Evolutionary conservation across 2,888 invertebrate genomes (phyloP), one percentile per base, ranked within the genome.

Genomic region (Pegoplata infirma): DNA sequence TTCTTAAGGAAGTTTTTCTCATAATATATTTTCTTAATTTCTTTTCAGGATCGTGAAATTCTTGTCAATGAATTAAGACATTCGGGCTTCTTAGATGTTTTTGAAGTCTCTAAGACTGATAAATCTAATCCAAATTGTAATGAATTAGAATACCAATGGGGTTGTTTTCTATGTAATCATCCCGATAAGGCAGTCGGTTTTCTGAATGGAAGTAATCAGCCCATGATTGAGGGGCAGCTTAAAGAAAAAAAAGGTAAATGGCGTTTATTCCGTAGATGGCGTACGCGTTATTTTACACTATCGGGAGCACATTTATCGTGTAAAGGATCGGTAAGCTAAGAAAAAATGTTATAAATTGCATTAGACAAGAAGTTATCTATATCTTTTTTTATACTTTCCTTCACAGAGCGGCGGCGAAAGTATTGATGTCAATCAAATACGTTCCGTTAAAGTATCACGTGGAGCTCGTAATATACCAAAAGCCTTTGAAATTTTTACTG

Each of bases 401-500:
- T 77, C n/a, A 1, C 14, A 96, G 96, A 94, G 95, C 87, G 95
- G 95, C 76, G 96, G 94, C 78, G 94, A 94, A 87, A 94, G 94
- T 85, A 96, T 98, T 83, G 97, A 97, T 88, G 94, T 98, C 14
- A 96, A 97, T 89, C 96, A 97, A 90, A 97, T 98, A 81, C 93
- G 97, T 12, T 97, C 96, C 40, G 98, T 98, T n/a, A 96, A 97
- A 86, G 97, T 98, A 10, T 95, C 97, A 0, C 92, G 96, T 59
- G 95, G 97, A 66, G 96, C 97, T 8, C 92, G 97, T 66, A 96
- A 97, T 90, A 97, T 98, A 84, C 97, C 98, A 19, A 97, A 97
- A 89, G 97, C 97, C 0, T 98, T 98, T 91, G 98, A 98, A 91
- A 98, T 98, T 84, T 98, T 98, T 91, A 98, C 98, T 0, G 95